A percentile compares a stretch with the other conserved stretches of the same genome.
These are phyloP conservation scores for Zalophus californianus DNA, from an alignment of 2,797 vertebrate genomes.

Conservation along the genomic window DNA sequence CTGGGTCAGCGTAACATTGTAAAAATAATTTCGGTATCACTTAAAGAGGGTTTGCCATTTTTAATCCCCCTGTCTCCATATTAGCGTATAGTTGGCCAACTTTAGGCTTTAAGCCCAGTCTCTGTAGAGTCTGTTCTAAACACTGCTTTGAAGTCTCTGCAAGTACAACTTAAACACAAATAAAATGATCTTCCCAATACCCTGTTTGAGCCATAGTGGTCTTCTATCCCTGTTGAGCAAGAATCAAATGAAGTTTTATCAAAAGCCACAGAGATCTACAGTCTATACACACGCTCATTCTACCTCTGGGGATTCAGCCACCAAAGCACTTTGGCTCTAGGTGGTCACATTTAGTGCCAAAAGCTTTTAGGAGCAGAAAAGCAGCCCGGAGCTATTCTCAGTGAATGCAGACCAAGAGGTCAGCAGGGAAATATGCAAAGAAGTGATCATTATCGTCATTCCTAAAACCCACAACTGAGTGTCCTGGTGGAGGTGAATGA, in stretches of 20 bases:
- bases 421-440: neutral
- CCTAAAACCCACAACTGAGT: neutral
- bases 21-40: neutral
- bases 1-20: neutral
- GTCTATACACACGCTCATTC: neutral
- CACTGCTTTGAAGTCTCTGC: neutral
- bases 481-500: neutral
- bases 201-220: neutral
- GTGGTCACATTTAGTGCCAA: neutral
- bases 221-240: neutral
- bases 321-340: neutral
- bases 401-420: neutral
- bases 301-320: neutral
- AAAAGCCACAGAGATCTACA: neutral
- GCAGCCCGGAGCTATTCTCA: neutral
- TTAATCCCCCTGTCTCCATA: neutral
- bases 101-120: neutral
- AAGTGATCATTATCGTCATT: neutral
- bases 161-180: conserved; percentile 15
- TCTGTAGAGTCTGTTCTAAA: neutral
- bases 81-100: neutral
- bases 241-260: conserved; percentile 3
- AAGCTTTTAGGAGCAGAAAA: neutral
- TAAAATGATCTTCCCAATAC: neutral
- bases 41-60: neutral